phyloP scores from a whole-genome alignment of 2,888 invertebrate genomes.

The Cephus nigrinus region DNA sequence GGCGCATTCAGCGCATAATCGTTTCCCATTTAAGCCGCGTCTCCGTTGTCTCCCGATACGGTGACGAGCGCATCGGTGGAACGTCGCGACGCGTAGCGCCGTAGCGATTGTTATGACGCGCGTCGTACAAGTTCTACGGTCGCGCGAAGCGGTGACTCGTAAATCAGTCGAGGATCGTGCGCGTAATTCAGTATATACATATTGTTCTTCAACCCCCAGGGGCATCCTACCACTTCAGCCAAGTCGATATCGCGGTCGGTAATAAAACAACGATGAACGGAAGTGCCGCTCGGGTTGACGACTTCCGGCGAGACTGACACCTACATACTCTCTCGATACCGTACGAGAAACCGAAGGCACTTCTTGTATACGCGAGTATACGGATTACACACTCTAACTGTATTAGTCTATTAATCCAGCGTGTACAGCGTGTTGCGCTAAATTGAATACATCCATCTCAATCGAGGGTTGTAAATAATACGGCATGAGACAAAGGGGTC shows the following conservation, averaged over 20 bases:
- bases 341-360: background rate
- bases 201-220: background rate
- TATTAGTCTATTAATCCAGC: background rate
- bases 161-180: background rate
- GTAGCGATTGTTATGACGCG: background rate
- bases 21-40: slow-evolving; percentile 31
- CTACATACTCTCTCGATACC: slow-evolving; percentile 4
- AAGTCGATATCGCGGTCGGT: slow-evolving; percentile 14
- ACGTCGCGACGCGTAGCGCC: background rate
- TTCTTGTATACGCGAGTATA: background rate
- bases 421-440: background rate
- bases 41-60: background rate
- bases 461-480: background rate
- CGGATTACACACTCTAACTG: background rate
- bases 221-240: background rate
- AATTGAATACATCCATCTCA: background rate
- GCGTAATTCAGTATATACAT: background rate
- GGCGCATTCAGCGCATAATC: slow-evolving; percentile 28
- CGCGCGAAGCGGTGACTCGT: background rate
- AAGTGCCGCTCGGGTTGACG: slow-evolving; percentile 38
- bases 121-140: background rate
- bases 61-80: background rate
- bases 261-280: slow-evolving; percentile 39
- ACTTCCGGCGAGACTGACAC: slow-evolving; percentile 49
- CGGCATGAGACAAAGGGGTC: background rate